Percentiles rank a stretch among this genome's conserved stretches.
phyloP scores from a whole-genome alignment of 2,113 vertebrate species.

The Pipra filicauda region DNA sequence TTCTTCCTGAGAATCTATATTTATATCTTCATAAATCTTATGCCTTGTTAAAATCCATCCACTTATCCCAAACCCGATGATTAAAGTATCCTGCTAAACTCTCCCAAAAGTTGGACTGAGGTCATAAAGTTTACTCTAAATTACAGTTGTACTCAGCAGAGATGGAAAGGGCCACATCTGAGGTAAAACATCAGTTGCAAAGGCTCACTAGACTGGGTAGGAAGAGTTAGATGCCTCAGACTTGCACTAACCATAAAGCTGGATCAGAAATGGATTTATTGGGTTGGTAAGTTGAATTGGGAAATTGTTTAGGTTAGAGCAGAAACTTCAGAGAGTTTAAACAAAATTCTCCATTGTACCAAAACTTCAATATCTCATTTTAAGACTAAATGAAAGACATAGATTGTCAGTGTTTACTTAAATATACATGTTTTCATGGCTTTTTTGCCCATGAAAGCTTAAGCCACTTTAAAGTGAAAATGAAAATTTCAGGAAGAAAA shows the following conservation, averaged over 20 bases:
- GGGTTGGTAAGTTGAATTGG: neutral
- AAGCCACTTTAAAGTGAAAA: neutral
- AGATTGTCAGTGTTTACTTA: neutral
- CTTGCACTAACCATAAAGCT: neutral
- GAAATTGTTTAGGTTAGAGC: neutral
- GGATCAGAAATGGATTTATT: neutral
- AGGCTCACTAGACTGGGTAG: neutral
- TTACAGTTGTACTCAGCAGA: neutral
- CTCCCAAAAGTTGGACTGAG: neutral
- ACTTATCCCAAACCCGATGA: neutral
- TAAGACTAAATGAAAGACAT: neutral
- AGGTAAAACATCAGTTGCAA: neutral
- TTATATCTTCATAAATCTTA: slow-evolving; percentile 20
- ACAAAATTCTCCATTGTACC: neutral
- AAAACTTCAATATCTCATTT: neutral
- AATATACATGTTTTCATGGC: neutral
- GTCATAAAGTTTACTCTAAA: neutral
- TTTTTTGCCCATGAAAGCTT: neutral
- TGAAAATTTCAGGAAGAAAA: neutral
- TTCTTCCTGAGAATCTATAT: neutral
- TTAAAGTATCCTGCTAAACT: neutral
- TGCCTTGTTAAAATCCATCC: neutral
- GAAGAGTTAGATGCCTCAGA: neutral
- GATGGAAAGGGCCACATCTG: neutral
- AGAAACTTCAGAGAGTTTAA: neutral